A percentile compares a stretch with the other conserved stretches of the same genome.
Conservation (phyloP, 2,888 invertebrate genomes). For the Xestia xanthographa region DNA sequence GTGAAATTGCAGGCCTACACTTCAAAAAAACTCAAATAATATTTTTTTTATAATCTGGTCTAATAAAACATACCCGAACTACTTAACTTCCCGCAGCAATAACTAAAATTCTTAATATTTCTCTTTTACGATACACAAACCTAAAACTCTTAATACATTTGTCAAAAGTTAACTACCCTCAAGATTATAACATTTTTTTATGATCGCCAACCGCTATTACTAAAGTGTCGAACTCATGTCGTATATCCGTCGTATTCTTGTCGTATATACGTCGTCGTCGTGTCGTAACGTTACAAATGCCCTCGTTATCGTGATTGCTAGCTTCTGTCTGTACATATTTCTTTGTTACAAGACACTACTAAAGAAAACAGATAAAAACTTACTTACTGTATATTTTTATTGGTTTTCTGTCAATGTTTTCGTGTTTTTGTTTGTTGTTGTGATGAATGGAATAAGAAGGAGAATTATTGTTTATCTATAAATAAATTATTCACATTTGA, state of each 20-base stretch:
- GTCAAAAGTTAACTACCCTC: slow-evolving; percentile 25
- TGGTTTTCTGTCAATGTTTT: slow-evolving; percentile 41
- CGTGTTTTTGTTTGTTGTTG: slow-evolving; percentile 28
- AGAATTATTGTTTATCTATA: neutral
- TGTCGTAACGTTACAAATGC: slow-evolving; percentile 64
- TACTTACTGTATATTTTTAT: slow-evolving; percentile 47
- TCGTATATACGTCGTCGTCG: slow-evolving; percentile 52
- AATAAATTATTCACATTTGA: neutral
- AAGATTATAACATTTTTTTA: slow-evolving; percentile 44
- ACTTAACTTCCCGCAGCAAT: neutral
- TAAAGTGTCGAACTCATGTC: slow-evolving; percentile 52
- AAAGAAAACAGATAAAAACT: slow-evolving; percentile 62
- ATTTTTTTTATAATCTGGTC: too few species aligned
- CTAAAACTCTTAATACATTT: slow-evolving; percentile 7
- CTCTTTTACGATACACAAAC: neutral
- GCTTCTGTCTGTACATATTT: slow-evolving; percentile 61
- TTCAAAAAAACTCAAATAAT: neutral
- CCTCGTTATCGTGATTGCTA: slow-evolving; percentile 65
- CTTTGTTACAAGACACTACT: slow-evolving; percentile 59
- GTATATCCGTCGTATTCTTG: slow-evolving; percentile 41
- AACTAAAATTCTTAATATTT: neutral
- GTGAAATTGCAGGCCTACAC: too few species aligned
- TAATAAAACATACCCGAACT: neutral
- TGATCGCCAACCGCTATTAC: slow-evolving; percentile 36
- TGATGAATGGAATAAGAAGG: slow-evolving; percentile 13